These are phyloP conservation scores for Gerris lacustris DNA, from an alignment of 2,888 invertebrate genomes.

Conservation along the genomic window DNA sequence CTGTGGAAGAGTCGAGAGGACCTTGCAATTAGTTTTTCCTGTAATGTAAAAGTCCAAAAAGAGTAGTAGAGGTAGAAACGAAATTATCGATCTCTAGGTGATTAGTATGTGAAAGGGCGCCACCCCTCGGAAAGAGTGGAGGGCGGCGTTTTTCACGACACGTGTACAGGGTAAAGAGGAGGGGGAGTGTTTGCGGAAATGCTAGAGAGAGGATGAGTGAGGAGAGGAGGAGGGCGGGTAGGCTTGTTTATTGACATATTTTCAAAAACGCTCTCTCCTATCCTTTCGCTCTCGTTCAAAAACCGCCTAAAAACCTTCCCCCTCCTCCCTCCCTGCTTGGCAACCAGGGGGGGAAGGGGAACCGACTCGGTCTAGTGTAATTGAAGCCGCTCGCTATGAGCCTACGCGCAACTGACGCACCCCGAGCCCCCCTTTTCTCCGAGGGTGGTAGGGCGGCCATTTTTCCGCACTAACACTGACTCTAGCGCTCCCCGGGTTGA, in stretches of 20 bases:
- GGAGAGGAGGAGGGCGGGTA: conserved; percentile 13
- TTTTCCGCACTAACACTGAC: conserved; percentile 28
- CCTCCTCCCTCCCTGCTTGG: not conserved
- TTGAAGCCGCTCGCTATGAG: not conserved
- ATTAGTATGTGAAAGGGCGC: conserved; percentile 5
- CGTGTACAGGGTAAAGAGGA: not conserved
- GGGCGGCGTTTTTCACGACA: conserved; percentile 2
- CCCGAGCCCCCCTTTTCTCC: conserved; percentile 12
- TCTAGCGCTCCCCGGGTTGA: conserved; percentile 10
- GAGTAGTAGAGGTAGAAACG: not conserved
- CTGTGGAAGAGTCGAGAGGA: not conserved
- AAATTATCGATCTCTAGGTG: conserved; percentile 5
- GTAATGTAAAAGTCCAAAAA: not conserved
- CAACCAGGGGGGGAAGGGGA: not conserved
- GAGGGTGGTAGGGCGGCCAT: conserved; percentile 17
- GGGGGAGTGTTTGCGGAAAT: not conserved
- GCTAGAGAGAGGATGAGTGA: not conserved
- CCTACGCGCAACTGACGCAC: conserved; percentile 4
- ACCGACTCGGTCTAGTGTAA: not conserved
- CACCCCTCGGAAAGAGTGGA: not conserved
- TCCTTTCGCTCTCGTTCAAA: conserved; percentile 1
- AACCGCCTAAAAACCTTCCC: not conserved
- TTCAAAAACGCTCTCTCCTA: conserved; percentile 21
- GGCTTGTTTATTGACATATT: conserved; percentile 27
- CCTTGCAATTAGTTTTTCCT: not conserved